A percentile compares a stretch with the other conserved stretches of the same genome.
Conservation (phyloP, 2,113 vertebrate genomes). For the Lasiurus borealis region DNA sequence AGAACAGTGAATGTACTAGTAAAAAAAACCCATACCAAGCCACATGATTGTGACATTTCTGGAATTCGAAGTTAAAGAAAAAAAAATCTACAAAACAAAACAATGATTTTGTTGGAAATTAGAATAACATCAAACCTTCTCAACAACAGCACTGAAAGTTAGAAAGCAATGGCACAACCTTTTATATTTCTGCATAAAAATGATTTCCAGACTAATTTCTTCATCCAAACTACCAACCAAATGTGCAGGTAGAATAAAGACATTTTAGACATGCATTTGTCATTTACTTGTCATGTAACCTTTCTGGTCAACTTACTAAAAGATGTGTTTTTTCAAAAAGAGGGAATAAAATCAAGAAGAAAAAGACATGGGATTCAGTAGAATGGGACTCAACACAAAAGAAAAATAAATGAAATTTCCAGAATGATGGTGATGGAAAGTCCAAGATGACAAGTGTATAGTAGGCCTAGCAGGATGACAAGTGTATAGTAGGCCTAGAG, state of each 20-base stretch:
- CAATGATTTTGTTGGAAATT: background rate
- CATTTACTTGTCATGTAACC: background rate
- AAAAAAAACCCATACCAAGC: background rate
- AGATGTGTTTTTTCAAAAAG: background rate
- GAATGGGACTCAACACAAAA: background rate
- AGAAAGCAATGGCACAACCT: background rate
- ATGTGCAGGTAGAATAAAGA: background rate
- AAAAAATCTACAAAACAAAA: background rate
- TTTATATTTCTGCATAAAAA: constrained; percentile 11
- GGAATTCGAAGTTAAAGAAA: background rate
- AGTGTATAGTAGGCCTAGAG: background rate
- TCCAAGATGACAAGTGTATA: background rate
- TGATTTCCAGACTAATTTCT: background rate
- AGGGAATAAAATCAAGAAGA: background rate
- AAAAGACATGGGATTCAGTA: background rate
- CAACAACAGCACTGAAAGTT: background rate
- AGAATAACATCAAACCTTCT: background rate
- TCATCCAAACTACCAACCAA: background rate
- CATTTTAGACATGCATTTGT: background rate
- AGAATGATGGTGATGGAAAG: background rate
- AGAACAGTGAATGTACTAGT: background rate
- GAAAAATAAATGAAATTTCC: constrained; percentile 8
- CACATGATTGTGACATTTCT: background rate
- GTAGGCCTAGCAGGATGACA: background rate
- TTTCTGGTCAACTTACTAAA: constrained; percentile 21